Conservation (phyloP, 1,140 invertebrate genomes). For the Diachasma alloeum region DNA sequence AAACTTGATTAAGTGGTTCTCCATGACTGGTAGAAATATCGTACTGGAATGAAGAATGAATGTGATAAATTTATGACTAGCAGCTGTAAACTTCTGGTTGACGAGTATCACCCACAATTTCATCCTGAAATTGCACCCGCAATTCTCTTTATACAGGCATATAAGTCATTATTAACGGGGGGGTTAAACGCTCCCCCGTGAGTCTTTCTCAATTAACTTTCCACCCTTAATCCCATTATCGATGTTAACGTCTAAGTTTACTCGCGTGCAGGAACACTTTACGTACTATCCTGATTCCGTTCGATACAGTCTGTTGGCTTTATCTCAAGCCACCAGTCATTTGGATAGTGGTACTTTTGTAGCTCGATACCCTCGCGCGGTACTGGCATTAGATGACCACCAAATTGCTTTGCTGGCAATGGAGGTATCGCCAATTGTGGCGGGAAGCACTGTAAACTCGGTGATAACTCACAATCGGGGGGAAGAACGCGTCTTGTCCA, state of each 20-base stretch:
- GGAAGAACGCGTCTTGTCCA: slow-evolving; percentile 68
- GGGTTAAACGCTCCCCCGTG: not conserved
- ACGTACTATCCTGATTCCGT: slow-evolving; percentile 17
- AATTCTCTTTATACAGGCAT: not conserved
- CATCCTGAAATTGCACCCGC: not conserved
- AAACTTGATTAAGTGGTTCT: not conserved
- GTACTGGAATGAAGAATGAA: not conserved
- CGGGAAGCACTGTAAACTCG: slow-evolving; percentile 69
- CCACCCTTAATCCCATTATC: not conserved
- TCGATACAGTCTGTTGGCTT: slow-evolving; percentile 64
- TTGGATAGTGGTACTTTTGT: slow-evolving; percentile 71
- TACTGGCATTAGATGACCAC: slow-evolving; percentile 63
- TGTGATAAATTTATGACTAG: not conserved
- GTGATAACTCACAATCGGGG: slow-evolving; percentile 67
- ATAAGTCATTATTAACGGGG: not conserved
- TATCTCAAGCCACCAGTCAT: slow-evolving; percentile 71
- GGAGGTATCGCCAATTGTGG: slow-evolving; percentile 64
- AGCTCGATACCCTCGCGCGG: slow-evolving; percentile 71
- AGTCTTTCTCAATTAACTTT: not conserved
- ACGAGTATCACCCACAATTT: not conserved
- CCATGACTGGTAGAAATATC: not conserved
- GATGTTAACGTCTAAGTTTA: not conserved
- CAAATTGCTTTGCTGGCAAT: slow-evolving; percentile 64
- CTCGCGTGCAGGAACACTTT: not conserved
- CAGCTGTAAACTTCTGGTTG: not conserved